Evolutionary conservation across 2,888 invertebrate genomes (phyloP).

Genomic region (Stramonita haemastoma): DNA sequence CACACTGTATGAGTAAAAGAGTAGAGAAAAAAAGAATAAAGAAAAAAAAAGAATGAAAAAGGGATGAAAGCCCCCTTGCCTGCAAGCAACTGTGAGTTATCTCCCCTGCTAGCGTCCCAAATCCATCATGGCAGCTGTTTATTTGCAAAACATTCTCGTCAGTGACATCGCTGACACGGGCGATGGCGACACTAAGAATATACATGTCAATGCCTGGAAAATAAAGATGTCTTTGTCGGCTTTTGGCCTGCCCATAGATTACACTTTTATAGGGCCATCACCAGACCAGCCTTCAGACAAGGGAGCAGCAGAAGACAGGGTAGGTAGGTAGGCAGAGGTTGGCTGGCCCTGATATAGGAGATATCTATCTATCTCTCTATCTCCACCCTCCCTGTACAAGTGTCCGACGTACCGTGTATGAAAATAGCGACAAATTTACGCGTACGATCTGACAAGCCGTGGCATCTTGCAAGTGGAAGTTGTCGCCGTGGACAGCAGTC

Average conservation of each 20-base stretch:
- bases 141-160: slow-evolving; percentile 25
- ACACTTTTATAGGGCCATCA: slow-evolving; percentile 5
- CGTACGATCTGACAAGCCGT: background rate
- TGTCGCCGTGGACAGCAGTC: background rate
- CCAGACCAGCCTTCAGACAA: background rate
- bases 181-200: slow-evolving; percentile 18
- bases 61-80: background rate
- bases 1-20: background rate
- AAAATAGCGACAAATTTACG: slow-evolving; percentile 25
- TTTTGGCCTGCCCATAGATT: slow-evolving; percentile 13
- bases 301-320: background rate
- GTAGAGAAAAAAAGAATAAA: background rate
- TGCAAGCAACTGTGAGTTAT: slow-evolving; percentile 14
- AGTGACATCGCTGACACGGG: background rate
- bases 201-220: slow-evolving; percentile 26
- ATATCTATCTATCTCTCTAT: no score
- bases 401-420: background rate
- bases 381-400: no score
- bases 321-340: no score
- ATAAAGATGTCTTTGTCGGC: slow-evolving; percentile 30
- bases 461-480: slow-evolving; percentile 12
- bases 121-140: slow-evolving; percentile 28
- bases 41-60: background rate
- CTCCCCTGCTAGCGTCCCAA: background rate
- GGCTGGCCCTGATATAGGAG: background rate